These are phyloP conservation scores for Parascotia fuliginaria DNA, from an alignment of 2,888 invertebrate genomes.

Conservation along the genomic window DNA sequence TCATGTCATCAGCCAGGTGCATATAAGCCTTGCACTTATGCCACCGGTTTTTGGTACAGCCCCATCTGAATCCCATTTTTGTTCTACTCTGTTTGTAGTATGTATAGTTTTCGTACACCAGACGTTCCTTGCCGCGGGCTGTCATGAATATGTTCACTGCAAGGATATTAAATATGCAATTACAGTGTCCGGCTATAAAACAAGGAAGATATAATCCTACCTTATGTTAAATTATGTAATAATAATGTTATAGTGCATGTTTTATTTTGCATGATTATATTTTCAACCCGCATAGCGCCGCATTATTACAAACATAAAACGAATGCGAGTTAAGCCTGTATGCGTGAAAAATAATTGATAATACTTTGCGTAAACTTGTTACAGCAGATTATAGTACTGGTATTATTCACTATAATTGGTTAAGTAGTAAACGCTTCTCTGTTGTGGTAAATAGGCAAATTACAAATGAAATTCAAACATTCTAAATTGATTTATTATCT, in stretches of 20 bases:
- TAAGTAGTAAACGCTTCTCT: no score
- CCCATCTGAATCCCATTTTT: slow-evolving; percentile 75
- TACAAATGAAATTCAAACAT: no score
- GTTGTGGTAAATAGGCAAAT: no score
- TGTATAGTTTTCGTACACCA: slow-evolving; percentile 72
- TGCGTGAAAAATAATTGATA: not conserved
- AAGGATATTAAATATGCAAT: slow-evolving; percentile 39
- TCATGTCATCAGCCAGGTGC: slow-evolving; percentile 76
- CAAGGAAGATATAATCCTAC: not conserved
- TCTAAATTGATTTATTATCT: no score
- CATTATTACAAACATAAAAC: not conserved
- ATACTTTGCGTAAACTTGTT: no score
- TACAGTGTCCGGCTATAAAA: not conserved
- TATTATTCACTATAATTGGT: no score
- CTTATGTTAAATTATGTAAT: not conserved
- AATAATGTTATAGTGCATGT: no score
- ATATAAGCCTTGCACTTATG: slow-evolving; percentile 77
- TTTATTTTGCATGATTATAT: not conserved
- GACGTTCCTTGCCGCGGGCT: slow-evolving; percentile 73
- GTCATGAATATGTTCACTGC: slow-evolving; percentile 84
- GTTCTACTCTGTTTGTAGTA: slow-evolving; percentile 80
- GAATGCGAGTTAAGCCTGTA: not conserved
- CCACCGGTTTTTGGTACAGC: slow-evolving; percentile 81
- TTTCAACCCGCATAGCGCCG: not conserved
- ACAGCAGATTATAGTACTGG: no score